Evolutionary conservation across 2,888 invertebrate species (phyloP).

Genomic region (Sthenelais limicola): DNA sequence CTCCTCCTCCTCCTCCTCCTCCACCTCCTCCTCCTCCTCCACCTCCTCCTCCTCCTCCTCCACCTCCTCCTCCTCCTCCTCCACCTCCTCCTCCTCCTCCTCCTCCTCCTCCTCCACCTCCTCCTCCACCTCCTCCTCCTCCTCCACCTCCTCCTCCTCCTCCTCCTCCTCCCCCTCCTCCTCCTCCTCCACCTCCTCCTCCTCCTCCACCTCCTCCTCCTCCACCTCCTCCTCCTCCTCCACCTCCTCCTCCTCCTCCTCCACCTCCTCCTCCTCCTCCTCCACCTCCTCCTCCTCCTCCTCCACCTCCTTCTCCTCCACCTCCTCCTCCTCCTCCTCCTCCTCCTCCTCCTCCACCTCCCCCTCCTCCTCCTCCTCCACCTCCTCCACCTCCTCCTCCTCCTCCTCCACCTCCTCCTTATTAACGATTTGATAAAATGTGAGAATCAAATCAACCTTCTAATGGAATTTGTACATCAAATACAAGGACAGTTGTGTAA

Average conservation of each 20-base stretch:
- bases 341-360: conserved; percentile 19
- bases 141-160: too few relatives aligned
- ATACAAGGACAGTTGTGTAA: too few relatives aligned
- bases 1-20: conserved; percentile 6
- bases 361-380: conserved; percentile 19
- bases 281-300: background rate
- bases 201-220: too few relatives aligned
- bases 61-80: conserved; percentile 25
- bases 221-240: conserved; percentile 7
- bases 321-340: too few relatives aligned
- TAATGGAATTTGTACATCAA: too few relatives aligned
- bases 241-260: background rate
- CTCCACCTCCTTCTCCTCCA: background rate
- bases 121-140: too few relatives aligned
- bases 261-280: conserved; percentile 1
- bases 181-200: too few relatives aligned
- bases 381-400: too few relatives aligned
- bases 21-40: conserved; percentile 10
- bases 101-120: conserved; percentile 15
- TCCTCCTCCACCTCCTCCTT: too few relatives aligned
- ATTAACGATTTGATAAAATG: too few relatives aligned
- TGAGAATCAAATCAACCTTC: too few relatives aligned
- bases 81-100: conserved; percentile 18
- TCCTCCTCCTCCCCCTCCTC: too few relatives aligned
- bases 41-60: background rate